Evolutionary conservation across 2,113 vertebrate genomes (phyloP), one percentile per base, ranked within the genome.

Genomic region (Silurus glanis): DNA sequence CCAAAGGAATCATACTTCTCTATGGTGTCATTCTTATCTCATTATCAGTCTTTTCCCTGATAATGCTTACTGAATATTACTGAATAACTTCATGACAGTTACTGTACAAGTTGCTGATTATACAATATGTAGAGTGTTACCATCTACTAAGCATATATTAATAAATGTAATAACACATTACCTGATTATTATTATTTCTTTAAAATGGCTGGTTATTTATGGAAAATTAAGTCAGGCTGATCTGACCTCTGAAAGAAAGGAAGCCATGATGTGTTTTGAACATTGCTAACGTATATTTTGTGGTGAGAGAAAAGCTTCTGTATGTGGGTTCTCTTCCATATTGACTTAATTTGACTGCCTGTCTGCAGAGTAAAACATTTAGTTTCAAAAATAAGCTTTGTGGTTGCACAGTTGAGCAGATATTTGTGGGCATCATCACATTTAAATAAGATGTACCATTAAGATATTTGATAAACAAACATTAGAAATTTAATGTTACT

Each of bases 271-370:
- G 7, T 84, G 75, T 86, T 83, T 82, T 82, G 84, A 61, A 19
- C 66, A 14, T 19, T 84, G 55, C 8, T 55, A 93, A 93, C 89
- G 88, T 91, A 83, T 86, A 9, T 67, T 9, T 5, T 91, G 92
- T 49, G 91, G 91, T 90, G 28, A 49, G 59, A 88, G 86, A 71
- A 66, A 5, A 28, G 47, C 51, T 86, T 5, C 28, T 59, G 23
- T 84, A 45, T 90, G 90, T 37, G 91, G 87, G 83, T 47, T 25
- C 19, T 12, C 71, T 12, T 90, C 87, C 59, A 72, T 86, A 84
- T 12, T 12, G 49, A 93, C 85, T 49, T 28, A 59, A 56, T 25
- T 76, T 87, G 0, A 58, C 87, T 28, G 25, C 23, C 19, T 56
- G 25, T 45, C 28, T 37, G 53, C 37, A 76, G 78, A 85, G 53